phyloP scores from a whole-genome alignment of 2,888 invertebrate genomes.

The Drosophila seclusa region DNA sequence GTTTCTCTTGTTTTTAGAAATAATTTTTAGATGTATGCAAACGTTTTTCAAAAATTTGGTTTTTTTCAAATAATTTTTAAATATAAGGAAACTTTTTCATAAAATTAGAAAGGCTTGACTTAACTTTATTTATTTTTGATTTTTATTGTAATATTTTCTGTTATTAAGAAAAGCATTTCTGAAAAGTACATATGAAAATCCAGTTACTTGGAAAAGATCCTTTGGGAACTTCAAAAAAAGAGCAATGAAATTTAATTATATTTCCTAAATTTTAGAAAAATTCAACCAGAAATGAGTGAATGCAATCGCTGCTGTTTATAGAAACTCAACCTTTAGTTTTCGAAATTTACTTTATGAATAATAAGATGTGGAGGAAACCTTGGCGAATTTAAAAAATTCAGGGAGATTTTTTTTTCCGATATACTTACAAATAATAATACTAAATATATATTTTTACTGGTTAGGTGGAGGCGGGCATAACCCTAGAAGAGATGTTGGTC shows the following conservation, averaged over 20 bases:
- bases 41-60: too few species aligned
- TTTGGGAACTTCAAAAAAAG: too few species aligned
- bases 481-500: conserved; percentile 89
- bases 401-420: not conserved
- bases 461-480: conserved; percentile 90
- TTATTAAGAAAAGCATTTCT: too few species aligned
- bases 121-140: too few species aligned
- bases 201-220: too few species aligned
- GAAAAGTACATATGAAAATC: too few species aligned
- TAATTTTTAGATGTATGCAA: not conserved
- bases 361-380: not conserved
- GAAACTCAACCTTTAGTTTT: not conserved
- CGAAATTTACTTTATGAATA: not conserved
- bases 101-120: too few species aligned
- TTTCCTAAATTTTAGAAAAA: not conserved
- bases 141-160: too few species aligned
- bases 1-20: not conserved
- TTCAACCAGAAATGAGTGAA: not conserved
- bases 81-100: too few species aligned
- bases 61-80: too few species aligned
- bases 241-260: too few species aligned
- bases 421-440: not conserved
- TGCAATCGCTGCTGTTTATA: not conserved
- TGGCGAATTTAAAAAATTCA: not conserved
- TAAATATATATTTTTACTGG: not conserved